Base-by-base conservation (phyloP, 1,140 invertebrate genomes). In the Drosophila albomicans region DNA sequence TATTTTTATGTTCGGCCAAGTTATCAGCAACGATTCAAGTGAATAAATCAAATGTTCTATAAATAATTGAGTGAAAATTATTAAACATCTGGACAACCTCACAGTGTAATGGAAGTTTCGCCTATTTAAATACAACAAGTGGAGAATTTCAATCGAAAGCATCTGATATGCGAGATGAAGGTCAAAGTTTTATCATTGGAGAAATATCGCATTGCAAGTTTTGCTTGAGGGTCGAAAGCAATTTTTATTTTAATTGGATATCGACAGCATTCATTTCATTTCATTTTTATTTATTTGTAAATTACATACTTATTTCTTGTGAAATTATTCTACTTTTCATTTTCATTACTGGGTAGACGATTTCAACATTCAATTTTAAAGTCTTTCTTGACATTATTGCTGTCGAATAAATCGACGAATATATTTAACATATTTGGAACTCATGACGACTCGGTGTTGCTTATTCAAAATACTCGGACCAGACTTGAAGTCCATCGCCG, bases 31-130 rank as follows among this genome's bases (percentile, higher is more conserved):
- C 51, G 25, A 28, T 32, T 25, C 49, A 57, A 75, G 70, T 72
- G 63, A 73, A 67, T 78, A 64, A 78, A 78, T 78, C 66, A 71
- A 66, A 67, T 61, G 65, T 65, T 68, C 77, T 66, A 76, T 79
- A 72, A 76, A 79, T 79, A 76, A 76, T 76, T 76, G 57, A 76
- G 56, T 72, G 73, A 72, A 79, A 71, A 66, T 71, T 65, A 66
- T 76, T 57, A 70, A 58, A 69, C 57, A 75, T 63, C 66, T 63
- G 66, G 63, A 63, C 58, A 74, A 57, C 61, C 35, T 38, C 25
- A 45, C 59, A 20, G 8, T n/a, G n/a, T 7, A 28, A 52, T 30
- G 35, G 10, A 38, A 70, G 35, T 56, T 54, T 15, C 15, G 28
- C 5, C 11, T 10, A 69, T 69, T 69, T 69, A 10, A 46, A 68